These are phyloP conservation scores for Dipodomys ordii DNA, from an alignment of 2,113 vertebrate species.

Conservation along the genomic window DNA sequence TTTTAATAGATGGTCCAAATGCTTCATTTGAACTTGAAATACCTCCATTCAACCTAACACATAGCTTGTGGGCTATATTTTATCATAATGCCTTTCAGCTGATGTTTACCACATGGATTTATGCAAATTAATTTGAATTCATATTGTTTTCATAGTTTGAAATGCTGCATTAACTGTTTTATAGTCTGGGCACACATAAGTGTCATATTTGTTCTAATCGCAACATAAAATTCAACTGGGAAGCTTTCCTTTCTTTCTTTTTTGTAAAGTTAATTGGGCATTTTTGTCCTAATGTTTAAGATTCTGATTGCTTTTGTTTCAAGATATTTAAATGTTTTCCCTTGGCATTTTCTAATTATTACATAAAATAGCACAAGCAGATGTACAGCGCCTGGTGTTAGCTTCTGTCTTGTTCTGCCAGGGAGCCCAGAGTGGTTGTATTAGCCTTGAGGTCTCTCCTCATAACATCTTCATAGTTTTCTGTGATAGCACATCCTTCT, in stretches of 20 bases:
- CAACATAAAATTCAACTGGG: slow-evolving; percentile 56
- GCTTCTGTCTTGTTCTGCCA: slow-evolving; percentile 31
- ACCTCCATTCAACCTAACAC: slow-evolving; percentile 15
- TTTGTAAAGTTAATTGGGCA: slow-evolving; percentile 59
- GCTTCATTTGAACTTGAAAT: slow-evolving; percentile 34
- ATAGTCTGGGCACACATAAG: slow-evolving; percentile 45
- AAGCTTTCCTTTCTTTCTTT: neutral
- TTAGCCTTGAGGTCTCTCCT: neutral
- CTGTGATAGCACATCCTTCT: neutral
- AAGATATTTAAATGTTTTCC: slow-evolving; percentile 53
- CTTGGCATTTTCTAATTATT: slow-evolving; percentile 65
- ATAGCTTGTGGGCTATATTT: neutral
- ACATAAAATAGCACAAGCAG: slow-evolving; percentile 41
- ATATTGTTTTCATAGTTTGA: slow-evolving; percentile 32
- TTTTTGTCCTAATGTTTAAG: slow-evolving; percentile 54
- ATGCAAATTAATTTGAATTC: slow-evolving; percentile 69
- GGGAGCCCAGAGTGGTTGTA: neutral
- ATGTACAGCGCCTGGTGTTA: neutral
- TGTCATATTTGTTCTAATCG: slow-evolving; percentile 57
- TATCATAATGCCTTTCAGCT: slow-evolving; percentile 48
- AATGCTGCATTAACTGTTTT: slow-evolving; percentile 50
- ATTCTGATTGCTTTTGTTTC: slow-evolving; percentile 67
- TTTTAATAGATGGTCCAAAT: neutral
- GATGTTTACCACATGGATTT: slow-evolving; percentile 42
- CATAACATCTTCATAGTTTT: slow-evolving; percentile 20